Evolutionary conservation across 2,797 vertebrate species (phyloP).

Genomic region (Peromyscus eremicus): DNA sequence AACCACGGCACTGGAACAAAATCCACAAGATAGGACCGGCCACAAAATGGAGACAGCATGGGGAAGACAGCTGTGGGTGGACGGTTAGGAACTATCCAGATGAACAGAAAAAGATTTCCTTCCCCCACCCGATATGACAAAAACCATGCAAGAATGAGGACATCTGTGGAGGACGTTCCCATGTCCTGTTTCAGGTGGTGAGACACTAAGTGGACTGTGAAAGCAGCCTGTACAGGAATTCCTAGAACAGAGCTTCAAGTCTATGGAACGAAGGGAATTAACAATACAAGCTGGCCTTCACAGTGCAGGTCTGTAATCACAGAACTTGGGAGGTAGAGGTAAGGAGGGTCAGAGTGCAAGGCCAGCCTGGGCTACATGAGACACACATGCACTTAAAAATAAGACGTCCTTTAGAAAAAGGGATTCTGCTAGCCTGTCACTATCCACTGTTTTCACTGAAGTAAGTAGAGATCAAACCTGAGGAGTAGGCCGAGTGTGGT

Average conservation of each 20-base stretch:
- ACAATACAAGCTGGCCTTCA: background rate
- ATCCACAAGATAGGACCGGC: background rate
- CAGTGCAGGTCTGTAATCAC: background rate
- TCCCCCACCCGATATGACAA: background rate
- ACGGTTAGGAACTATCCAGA: background rate
- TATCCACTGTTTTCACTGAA: background rate
- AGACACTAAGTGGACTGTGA: background rate
- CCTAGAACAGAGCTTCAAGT: background rate
- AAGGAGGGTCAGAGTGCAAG: background rate
- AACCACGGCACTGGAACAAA: background rate
- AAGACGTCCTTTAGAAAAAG: background rate
- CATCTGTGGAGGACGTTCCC: no score
- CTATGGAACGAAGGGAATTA: background rate
- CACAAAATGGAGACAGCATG: background rate
- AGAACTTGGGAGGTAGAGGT: background rate
- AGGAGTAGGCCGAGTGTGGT: background rate
- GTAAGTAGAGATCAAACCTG: background rate
- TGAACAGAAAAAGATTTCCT: background rate
- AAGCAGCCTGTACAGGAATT: background rate
- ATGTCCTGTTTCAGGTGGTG: background rate
- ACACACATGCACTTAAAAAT: background rate
- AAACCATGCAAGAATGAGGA: background rate
- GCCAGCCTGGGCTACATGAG: background rate
- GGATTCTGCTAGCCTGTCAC: background rate
- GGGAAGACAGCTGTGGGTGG: background rate